These are phyloP conservation scores for Mycetomoellerius zeteki DNA, from an alignment of 1,140 invertebrate genomes.

Conservation along the genomic window DNA sequence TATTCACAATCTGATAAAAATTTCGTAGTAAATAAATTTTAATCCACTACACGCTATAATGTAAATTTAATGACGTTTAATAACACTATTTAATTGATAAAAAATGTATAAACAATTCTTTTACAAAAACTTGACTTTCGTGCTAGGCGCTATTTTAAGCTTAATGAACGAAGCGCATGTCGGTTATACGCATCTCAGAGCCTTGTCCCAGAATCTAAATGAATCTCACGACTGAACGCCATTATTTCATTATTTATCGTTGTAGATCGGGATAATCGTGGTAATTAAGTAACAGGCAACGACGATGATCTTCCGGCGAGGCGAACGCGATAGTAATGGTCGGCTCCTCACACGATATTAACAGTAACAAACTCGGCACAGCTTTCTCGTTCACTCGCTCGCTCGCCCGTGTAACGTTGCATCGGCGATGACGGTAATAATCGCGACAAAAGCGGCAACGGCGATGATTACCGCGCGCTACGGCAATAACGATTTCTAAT, in stretches of 20 bases:
- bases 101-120: background rate
- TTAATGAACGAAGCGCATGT: conserved; percentile 2
- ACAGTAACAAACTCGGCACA: conserved; percentile 38
- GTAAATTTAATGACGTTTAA: background rate
- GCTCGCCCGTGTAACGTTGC: conserved; percentile 16
- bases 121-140: background rate
- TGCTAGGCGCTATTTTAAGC: background rate
- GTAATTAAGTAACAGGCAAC: conserved; percentile 42
- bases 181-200: background rate
- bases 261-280: conserved; percentile 39
- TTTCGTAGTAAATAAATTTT: background rate
- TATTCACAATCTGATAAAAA: background rate
- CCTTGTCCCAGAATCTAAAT: conserved; percentile 31
- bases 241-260: conserved; percentile 43
- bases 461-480: conserved; percentile 52
- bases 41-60: background rate
- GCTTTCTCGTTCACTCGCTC: background rate
- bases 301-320: conserved; percentile 1
- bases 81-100: background rate
- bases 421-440: conserved; percentile 49
- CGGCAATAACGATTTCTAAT: conserved; percentile 67
- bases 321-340: conserved; percentile 32
- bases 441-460: conserved; percentile 45
- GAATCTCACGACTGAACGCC: background rate
- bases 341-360: conserved; percentile 28